phyloP scores from a whole-genome alignment of 2,113 vertebrate genomes.

The Patagioenas fasciata region DNA sequence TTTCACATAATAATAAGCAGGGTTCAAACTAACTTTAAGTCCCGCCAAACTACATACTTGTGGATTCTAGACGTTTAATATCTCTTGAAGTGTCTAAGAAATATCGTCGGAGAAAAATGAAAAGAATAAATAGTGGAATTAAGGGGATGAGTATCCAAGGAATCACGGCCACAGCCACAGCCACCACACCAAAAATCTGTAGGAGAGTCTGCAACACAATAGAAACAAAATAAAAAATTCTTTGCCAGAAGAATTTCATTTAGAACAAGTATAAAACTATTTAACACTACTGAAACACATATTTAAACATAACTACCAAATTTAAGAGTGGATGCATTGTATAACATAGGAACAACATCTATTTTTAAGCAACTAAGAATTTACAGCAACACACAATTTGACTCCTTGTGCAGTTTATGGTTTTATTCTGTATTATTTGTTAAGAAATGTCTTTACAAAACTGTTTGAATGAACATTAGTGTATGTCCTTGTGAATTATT shows the following conservation, averaged over 20 bases:
- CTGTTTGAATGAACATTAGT: background rate
- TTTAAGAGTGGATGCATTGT: background rate
- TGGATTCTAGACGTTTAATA: slow-evolving; percentile 89
- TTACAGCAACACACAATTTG: background rate
- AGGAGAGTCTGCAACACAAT: slow-evolving; percentile 81
- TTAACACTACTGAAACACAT: slow-evolving; percentile 22
- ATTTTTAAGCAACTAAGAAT: slow-evolving; percentile 16
- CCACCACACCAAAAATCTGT: slow-evolving; percentile 83
- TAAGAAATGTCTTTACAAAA: background rate
- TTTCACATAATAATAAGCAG: background rate
- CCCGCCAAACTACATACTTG: slow-evolving; percentile 76
- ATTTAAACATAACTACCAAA: slow-evolving; percentile 12
- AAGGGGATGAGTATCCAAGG: slow-evolving; percentile 88
- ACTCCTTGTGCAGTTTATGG: background rate
- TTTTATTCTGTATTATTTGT: background rate
- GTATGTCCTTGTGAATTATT: background rate
- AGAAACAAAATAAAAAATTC: slow-evolving; percentile 29
- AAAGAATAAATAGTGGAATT: slow-evolving; percentile 81
- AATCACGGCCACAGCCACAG: slow-evolving; percentile 84
- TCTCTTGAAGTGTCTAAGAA: slow-evolving; percentile 89
- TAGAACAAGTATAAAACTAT: slow-evolving; percentile 31
- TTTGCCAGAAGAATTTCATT: slow-evolving; percentile 31
- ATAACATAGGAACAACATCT: background rate
- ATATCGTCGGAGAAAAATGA: slow-evolving; percentile 86
- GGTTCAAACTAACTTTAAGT: background rate